Evolutionary conservation across 2,797 vertebrate genomes (phyloP).

Genomic region (Dicrostonyx torquatus): DNA sequence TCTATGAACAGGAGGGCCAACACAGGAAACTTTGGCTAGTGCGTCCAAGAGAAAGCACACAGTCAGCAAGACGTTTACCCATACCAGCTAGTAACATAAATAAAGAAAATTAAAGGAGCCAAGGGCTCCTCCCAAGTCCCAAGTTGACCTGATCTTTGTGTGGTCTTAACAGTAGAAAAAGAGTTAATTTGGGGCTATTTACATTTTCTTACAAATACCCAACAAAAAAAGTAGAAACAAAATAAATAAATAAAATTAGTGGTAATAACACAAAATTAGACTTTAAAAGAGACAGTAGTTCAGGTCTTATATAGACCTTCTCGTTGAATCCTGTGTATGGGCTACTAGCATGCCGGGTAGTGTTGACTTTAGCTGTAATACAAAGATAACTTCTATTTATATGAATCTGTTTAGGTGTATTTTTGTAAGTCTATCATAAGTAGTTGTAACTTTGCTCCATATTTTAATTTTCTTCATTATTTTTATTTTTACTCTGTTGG

Average conservation of each 20-base stretch:
- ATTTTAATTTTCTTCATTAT: background rate
- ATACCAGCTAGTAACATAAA: background rate
- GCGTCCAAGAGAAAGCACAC: background rate
- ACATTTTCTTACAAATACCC: background rate
- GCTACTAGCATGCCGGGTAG: background rate
- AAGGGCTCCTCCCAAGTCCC: background rate
- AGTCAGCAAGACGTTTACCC: background rate
- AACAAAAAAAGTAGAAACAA: slow-evolving; percentile 6
- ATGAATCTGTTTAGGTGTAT: background rate
- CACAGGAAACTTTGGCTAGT: background rate
- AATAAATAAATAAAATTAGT: background rate
- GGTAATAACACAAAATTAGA: background rate
- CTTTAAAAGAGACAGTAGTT: background rate
- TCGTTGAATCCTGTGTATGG: background rate
- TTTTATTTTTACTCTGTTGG: background rate
- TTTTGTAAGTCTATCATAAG: background rate
- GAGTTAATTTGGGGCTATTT: background rate
- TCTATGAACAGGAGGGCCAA: background rate
- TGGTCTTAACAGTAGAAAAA: background rate
- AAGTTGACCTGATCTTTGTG: background rate
- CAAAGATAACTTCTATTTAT: background rate
- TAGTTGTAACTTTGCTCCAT: background rate
- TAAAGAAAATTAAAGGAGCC: background rate
- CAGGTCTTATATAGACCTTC: background rate
- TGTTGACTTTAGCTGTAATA: background rate